Evolutionary conservation across 2,888 invertebrate genomes (phyloP).

Genomic region (Julus scandinavius): DNA sequence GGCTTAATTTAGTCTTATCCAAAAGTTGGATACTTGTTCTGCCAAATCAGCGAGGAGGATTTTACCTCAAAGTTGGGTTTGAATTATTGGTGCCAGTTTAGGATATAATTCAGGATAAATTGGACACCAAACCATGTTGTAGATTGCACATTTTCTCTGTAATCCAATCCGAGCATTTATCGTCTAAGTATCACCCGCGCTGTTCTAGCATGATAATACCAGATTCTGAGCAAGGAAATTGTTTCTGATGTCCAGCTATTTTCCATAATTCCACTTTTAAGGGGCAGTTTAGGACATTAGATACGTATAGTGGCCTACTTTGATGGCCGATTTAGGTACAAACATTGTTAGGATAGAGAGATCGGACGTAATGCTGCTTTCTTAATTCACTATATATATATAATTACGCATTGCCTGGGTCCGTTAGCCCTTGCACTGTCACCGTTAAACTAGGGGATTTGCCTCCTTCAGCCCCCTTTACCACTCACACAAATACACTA

Average conservation of each 20-base stretch:
- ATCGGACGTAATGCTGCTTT: constrained; percentile 36
- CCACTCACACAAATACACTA: constrained; percentile 53
- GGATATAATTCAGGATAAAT: background rate
- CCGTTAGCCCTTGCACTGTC: constrained; percentile 37
- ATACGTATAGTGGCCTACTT: constrained; percentile 29
- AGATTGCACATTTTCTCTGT: background rate
- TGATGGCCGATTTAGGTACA: constrained; percentile 21
- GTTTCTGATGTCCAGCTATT: constrained; percentile 42
- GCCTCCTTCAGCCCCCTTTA: background rate
- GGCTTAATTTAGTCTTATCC: background rate
- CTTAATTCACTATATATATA: constrained; percentile 10
- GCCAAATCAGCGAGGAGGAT: background rate
- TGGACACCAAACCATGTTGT: background rate
- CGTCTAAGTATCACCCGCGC: background rate
- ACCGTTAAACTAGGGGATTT: background rate
- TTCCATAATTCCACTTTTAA: constrained; percentile 43
- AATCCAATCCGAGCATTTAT: background rate
- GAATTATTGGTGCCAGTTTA: background rate
- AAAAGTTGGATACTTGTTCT: background rate
- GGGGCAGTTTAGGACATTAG: constrained; percentile 17
- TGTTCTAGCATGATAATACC: background rate
- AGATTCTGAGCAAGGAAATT: constrained; percentile 17
- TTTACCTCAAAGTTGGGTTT: constrained; percentile 15
- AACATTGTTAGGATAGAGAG: background rate
- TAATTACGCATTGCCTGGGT: background rate